These are phyloP conservation scores for Lycocerus yunnanus DNA, from an alignment of 2,888 invertebrate species.

Conservation along the genomic window DNA sequence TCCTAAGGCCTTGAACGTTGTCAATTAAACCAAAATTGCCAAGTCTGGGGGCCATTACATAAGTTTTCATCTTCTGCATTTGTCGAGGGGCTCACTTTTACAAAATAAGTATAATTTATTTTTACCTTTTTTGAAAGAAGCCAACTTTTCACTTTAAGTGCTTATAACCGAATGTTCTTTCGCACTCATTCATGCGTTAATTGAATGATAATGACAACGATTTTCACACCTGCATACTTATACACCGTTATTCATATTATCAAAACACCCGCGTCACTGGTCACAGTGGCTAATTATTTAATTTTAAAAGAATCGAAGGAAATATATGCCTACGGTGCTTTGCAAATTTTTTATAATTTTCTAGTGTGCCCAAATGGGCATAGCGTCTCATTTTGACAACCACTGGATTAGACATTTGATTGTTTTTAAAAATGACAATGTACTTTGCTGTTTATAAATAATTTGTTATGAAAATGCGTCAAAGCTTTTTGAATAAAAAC, in stretches of 20 bases:
- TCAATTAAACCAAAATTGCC: neutral
- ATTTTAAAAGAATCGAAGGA: neutral
- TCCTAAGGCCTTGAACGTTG: neutral
- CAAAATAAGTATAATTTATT: neutral
- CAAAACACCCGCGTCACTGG: neutral
- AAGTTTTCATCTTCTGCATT: no score
- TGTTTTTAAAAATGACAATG: neutral
- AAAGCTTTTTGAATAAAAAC: neutral
- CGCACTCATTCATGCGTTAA: neutral
- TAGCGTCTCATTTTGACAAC: neutral
- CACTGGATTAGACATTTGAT: neutral
- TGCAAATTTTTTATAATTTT: neutral
- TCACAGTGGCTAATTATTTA: neutral
- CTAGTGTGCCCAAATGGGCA: neutral
- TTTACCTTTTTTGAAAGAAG: neutral
- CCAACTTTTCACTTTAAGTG: neutral
- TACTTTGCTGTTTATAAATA: neutral
- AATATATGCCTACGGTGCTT: neutral
- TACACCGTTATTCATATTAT: neutral
- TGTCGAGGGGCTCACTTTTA: no score
- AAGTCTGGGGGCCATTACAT: no score
- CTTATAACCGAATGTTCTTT: neutral
- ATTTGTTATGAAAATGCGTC: no score
- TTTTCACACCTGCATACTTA: neutral
- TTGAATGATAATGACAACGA: neutral